Percentiles rank a stretch among this genome's conserved stretches.
phyloP scores from a whole-genome alignment of 2,113 vertebrate species.

The Lepisosteus osseus region DNA sequence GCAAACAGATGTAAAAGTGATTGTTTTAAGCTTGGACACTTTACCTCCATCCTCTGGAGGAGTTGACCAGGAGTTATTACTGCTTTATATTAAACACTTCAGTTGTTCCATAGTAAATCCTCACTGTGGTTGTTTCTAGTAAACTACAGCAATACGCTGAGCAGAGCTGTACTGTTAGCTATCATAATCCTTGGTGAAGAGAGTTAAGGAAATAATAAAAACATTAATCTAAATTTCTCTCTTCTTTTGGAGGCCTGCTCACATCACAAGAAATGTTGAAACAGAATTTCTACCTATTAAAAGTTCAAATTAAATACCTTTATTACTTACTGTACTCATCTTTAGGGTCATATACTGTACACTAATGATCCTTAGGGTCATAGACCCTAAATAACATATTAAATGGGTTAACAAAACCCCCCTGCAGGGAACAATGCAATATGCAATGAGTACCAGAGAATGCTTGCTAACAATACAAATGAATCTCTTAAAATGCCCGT shows the following conservation, averaged over 20 bases:
- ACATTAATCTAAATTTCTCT: slow-evolving; percentile 3
- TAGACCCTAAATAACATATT: not conserved
- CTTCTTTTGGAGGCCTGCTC: not conserved
- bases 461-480: not conserved
- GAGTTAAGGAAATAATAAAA: not conserved
- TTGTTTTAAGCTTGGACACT: too few relatives aligned
- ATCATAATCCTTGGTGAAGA: too few relatives aligned
- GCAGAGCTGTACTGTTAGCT: too few relatives aligned
- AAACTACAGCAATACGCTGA: not conserved
- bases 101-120: too few relatives aligned
- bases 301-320: slow-evolving; percentile 1
- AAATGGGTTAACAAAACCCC: slow-evolving; percentile 6
- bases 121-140: too few relatives aligned
- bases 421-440: too few relatives aligned
- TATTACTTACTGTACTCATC: not conserved
- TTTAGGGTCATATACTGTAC: not conserved
- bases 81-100: too few relatives aligned
- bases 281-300: not conserved
- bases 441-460: not conserved
- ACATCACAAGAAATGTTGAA: not conserved
- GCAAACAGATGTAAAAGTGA: too few relatives aligned
- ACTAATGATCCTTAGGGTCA: not conserved
- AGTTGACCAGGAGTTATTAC: too few relatives aligned
- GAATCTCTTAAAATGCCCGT: slow-evolving; percentile 6
- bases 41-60: too few relatives aligned